Base-by-base conservation (phyloP, 2,113 vertebrate species). In the Engystomops pustulosus region DNA sequence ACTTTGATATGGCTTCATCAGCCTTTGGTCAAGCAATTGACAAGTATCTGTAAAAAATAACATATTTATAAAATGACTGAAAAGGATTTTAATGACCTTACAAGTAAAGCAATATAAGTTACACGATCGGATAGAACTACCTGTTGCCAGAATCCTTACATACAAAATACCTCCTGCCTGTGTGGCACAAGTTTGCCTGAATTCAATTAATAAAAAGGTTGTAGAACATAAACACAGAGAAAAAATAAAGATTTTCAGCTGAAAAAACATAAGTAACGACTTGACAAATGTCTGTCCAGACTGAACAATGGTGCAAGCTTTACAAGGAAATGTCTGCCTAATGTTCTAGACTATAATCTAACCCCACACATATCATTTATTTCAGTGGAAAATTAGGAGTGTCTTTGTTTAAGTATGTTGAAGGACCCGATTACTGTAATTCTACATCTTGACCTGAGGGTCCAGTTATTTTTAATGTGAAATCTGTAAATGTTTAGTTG, bases 211-310 rank as follows among this genome's bases (percentile, higher is more conserved):
- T 23, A 74, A 72, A 81, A 85, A 85, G 81, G 41, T 65, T 88
- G 60, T 79, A 82, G 53, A 86, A 85, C 70, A 87, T 74, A 89
- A 90, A 62, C 47, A 88, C 55, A 20, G 2, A 62, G 32, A 76
- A 83, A 34, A 83, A 84, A n/a, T n/a, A n/a, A 84, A 84, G 58
- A 23, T 36, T 77, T 75, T 78, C 60, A 78, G 74, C 72, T 84
- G 82, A 6, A 84, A 68, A 76, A 84, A 84, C 71, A 84, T 69
- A 17, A 69, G 82, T 77, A 84, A 68, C 20, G 36, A 53, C 18
- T 75, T 83, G 72, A 76, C 44, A 76, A 83, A 83, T 76, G 60
- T 51, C 47, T 76, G 27, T 78, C 69, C 55, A 38, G 45, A 68
- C 72, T 69, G 72, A 77, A 84, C 82, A 84, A 84, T 84, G 45